These are phyloP conservation scores for Pycnomerus fuliginosus DNA, from an alignment of 2,888 invertebrate species.

Conservation along the genomic window DNA sequence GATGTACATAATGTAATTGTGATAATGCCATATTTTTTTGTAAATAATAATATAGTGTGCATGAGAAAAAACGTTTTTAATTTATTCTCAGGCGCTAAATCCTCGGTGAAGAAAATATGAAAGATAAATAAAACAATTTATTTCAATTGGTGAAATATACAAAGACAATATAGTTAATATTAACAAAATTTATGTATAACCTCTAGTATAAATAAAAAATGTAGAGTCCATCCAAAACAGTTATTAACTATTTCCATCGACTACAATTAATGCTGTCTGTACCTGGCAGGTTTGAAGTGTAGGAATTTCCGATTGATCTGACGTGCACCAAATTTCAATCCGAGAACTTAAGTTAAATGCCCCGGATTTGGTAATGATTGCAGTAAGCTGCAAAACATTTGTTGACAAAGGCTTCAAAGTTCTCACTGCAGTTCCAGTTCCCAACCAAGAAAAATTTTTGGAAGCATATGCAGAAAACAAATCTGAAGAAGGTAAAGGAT, in stretches of 20 bases:
- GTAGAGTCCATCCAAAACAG: conserved; percentile 25
- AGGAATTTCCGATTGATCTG: conserved; percentile 35
- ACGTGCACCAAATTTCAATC: conserved; percentile 56
- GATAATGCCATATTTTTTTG: too few species aligned
- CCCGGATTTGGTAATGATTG: conserved; percentile 64
- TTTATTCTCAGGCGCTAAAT: too few species aligned
- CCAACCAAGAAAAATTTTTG: conserved; percentile 48
- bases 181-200: conserved; percentile 3
- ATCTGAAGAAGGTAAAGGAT: conserved; percentile 15
- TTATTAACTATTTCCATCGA: conserved; percentile 32
- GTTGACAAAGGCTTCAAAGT: conserved; percentile 45
- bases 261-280: conserved; percentile 44
- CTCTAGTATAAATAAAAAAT: conserved; percentile 8
- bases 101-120: too few species aligned
- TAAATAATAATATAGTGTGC: too few species aligned
- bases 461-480: conserved; percentile 43
- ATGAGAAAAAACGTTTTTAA: too few species aligned
- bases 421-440: conserved; percentile 43
- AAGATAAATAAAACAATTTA: too few species aligned
- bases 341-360: conserved; percentile 67
- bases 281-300: conserved; percentile 46
- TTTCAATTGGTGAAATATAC: too few species aligned
- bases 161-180: conserved; percentile 2
- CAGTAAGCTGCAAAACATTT: conserved; percentile 49
- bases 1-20: too few species aligned